phyloP scores from a whole-genome alignment of 2,888 invertebrate genomes.

The Lutraria lutraria region DNA sequence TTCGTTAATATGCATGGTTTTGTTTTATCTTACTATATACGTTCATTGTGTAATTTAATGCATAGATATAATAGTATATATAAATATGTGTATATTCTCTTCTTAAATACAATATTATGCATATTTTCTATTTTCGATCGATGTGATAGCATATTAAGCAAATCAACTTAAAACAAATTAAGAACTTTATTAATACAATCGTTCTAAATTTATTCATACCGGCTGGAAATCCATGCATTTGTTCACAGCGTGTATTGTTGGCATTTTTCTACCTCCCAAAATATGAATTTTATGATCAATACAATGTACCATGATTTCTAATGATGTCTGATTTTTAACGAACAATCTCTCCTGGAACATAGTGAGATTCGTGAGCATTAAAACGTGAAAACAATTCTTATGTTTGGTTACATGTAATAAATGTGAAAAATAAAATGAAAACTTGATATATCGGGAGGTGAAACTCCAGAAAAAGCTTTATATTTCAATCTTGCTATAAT shows the following conservation, averaged over 20 bases:
- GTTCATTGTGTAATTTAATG: no score
- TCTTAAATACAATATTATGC: no score
- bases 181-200: no score
- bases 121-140: no score
- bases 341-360: not conserved
- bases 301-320: not conserved
- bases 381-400: not conserved
- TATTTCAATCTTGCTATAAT: not conserved
- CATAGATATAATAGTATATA: no score
- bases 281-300: not conserved
- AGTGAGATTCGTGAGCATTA: not conserved
- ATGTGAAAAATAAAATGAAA: not conserved
- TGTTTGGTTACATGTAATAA: not conserved
- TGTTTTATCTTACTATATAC: no score
- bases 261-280: not conserved
- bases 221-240: not conserved
- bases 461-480: constrained; percentile 20
- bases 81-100: no score
- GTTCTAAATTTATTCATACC: no score
- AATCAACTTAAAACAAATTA: no score
- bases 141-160: no score
- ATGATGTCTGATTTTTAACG: not conserved
- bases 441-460: not conserved
- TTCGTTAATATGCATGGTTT: no score
- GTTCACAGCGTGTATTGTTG: not conserved